A percentile compares a stretch with the other conserved stretches of the same genome.
These are phyloP conservation scores for Ormyrus nitidulus DNA, from an alignment of 2,888 invertebrate genomes.

Conservation along the genomic window DNA sequence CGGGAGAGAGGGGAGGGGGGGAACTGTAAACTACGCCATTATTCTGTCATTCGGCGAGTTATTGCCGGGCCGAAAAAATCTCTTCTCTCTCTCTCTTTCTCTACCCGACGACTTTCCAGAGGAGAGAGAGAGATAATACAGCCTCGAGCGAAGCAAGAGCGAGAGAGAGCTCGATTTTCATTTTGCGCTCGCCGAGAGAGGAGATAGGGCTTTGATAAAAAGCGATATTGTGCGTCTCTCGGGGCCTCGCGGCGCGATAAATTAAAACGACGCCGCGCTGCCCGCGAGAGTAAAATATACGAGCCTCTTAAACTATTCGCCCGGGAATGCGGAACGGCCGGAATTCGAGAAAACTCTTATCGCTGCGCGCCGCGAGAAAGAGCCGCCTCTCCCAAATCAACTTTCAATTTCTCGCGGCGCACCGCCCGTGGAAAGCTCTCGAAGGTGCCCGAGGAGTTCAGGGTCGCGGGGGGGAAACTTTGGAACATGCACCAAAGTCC, in stretches of 20 bases:
- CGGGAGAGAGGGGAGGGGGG: background rate
- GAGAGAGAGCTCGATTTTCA: too few species aligned
- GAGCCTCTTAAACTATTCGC: constrained; percentile 21
- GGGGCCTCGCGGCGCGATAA: constrained; percentile 18
- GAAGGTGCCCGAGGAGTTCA: too few species aligned
- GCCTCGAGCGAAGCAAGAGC: too few species aligned
- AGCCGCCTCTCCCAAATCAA: constrained; percentile 5
- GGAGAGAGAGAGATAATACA: too few species aligned
- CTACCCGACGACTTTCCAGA: too few species aligned
- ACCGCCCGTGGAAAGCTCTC: background rate
- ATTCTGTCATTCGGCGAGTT: constrained; percentile 40
- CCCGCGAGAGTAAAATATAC: constrained; percentile 32
- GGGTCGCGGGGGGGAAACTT: background rate
- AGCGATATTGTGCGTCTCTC: constrained; percentile 21
- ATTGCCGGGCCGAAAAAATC: constrained; percentile 20
- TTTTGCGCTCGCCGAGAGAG: too few species aligned
- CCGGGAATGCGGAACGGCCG: constrained; percentile 35
- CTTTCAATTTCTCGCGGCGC: constrained; percentile 26
- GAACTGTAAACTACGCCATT: constrained; percentile 26
- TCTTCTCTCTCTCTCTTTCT: too few species aligned
- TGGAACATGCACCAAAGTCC: too few species aligned
- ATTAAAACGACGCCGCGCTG: constrained; percentile 33
- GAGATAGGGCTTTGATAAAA: background rate
- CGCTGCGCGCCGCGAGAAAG: background rate
- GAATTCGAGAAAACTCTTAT: constrained; percentile 12